Conservation (phyloP, 2,888 invertebrate species). For the Epinotia nisella region DNA sequence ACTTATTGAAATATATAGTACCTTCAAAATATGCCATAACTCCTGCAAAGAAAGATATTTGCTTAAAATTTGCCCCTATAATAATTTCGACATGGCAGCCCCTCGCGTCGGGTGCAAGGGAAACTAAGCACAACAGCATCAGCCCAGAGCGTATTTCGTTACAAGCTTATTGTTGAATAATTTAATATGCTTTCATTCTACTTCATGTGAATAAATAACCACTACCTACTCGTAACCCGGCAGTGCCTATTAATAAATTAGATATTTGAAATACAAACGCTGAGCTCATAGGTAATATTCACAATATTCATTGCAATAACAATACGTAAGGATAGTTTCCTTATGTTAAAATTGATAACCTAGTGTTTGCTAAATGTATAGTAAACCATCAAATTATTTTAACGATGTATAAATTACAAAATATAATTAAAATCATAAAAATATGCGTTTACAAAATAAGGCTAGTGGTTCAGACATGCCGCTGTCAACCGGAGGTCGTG, state of each 20-base stretch:
- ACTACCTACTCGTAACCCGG: neutral
- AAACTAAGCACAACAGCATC: constrained; percentile 27
- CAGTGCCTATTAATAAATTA: neutral
- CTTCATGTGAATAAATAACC: constrained; percentile 29
- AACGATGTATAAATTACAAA: too few relatives aligned
- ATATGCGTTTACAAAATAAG: too few relatives aligned
- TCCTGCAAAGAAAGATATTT: neutral
- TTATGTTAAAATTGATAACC: too few relatives aligned
- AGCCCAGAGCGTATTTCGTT: constrained; percentile 34
- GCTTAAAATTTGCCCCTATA: constrained; percentile 4
- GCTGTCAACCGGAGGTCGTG: too few relatives aligned
- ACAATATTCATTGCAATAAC: neutral
- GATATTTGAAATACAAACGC: neutral
- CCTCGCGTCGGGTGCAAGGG: constrained; percentile 18
- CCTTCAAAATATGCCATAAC: neutral
- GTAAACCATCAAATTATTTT: too few relatives aligned
- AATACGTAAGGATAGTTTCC: too few relatives aligned
- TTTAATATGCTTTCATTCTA: constrained; percentile 25
- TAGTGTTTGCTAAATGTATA: too few relatives aligned
- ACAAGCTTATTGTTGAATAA: constrained; percentile 38
- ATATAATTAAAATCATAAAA: too few relatives aligned
- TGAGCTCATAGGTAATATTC: neutral
- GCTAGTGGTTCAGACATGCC: too few relatives aligned
- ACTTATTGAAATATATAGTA: neutral
- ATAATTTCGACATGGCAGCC: constrained; percentile 11